Evolutionary conservation across 2,888 invertebrate species (phyloP).

Genomic region (Hydrotaea diabolus): DNA sequence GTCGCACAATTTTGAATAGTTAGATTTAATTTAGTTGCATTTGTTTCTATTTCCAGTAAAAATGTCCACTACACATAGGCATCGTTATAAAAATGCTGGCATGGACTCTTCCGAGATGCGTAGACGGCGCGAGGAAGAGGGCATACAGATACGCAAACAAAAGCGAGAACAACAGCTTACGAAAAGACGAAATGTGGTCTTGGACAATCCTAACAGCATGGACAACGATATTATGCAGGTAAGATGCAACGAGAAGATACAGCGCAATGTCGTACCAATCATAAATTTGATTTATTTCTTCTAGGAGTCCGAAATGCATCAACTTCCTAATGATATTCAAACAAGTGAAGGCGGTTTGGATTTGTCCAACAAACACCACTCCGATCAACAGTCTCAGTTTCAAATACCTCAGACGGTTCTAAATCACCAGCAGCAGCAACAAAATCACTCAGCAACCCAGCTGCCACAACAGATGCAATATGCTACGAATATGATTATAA

Average conservation of each 20-base stretch:
- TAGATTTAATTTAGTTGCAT: neutral
- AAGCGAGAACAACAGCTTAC: conserved; percentile 97
- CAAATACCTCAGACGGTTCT: conserved; percentile 63
- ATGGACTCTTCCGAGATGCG: conserved; percentile 95
- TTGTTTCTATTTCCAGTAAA: conserved; percentile 49
- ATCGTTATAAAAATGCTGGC: conserved; percentile 96
- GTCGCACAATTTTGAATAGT: neutral
- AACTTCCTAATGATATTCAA: conserved; percentile 52
- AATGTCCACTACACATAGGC: conserved; percentile 93
- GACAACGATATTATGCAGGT: conserved; percentile 80
- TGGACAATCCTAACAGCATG: conserved; percentile 73
- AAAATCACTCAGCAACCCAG: conserved; percentile 33
- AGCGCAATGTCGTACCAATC: no score
- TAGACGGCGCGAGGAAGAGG: conserved; percentile 96
- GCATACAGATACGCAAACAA: conserved; percentile 96
- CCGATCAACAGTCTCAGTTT: conserved; percentile 56
- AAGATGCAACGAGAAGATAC: conserved; percentile 57
- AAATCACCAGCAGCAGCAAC: conserved; percentile 55
- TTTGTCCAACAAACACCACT: conserved; percentile 44
- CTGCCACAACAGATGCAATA: conserved; percentile 46
- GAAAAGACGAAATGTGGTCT: conserved; percentile 92
- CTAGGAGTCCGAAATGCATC: conserved; percentile 73
- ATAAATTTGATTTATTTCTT: neutral
- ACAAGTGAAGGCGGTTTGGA: conserved; percentile 50
- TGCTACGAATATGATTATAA: conserved; percentile 73